These are phyloP conservation scores for Mamestra brassicae DNA, from an alignment of 2,888 invertebrate species.

Conservation along the genomic window DNA sequence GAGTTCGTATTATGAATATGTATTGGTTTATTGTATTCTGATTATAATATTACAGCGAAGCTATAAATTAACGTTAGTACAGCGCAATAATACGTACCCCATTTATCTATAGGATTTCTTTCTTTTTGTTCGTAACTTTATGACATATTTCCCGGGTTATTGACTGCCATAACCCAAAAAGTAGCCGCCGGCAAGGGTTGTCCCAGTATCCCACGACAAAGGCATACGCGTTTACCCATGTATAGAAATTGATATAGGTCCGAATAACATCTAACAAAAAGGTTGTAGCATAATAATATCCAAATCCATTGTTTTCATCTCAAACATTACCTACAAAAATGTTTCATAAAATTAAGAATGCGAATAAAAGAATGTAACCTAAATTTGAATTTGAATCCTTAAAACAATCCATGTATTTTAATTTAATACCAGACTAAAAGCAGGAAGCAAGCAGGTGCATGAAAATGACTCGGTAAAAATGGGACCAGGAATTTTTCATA, in stretches of 20 bases:
- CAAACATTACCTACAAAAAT: conserved; percentile 10
- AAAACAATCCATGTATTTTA: conserved; percentile 36
- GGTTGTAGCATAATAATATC: conserved; percentile 34
- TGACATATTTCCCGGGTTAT: conserved; percentile 67
- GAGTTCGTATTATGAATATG: conserved; percentile 49
- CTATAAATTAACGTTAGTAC: conserved; percentile 12
- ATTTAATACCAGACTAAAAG: conserved; percentile 28
- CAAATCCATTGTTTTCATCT: conserved; percentile 40
- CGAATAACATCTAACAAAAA: conserved; percentile 48
- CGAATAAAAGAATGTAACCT: conserved; percentile 9
- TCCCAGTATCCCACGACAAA: conserved; percentile 70
- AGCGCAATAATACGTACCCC: neutral
- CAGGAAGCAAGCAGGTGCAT: conserved; percentile 55
- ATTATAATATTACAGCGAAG: conserved; percentile 19
- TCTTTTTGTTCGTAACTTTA: conserved; percentile 52
- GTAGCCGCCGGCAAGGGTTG: conserved; percentile 67
- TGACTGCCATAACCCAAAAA: conserved; percentile 66
- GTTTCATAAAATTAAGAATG: conserved; percentile 24
- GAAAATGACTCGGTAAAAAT: conserved; percentile 56
- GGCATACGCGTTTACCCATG: conserved; percentile 49
- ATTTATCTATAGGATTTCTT: conserved; percentile 26
- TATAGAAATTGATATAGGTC: conserved; percentile 53
- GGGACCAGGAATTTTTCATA: conserved; percentile 60
- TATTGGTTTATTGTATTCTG: conserved; percentile 43
- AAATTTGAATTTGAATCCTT: conserved; percentile 15